Base-by-base conservation (phyloP, 2,113 vertebrate genomes). In the Callospermophilus lateralis region DNA sequence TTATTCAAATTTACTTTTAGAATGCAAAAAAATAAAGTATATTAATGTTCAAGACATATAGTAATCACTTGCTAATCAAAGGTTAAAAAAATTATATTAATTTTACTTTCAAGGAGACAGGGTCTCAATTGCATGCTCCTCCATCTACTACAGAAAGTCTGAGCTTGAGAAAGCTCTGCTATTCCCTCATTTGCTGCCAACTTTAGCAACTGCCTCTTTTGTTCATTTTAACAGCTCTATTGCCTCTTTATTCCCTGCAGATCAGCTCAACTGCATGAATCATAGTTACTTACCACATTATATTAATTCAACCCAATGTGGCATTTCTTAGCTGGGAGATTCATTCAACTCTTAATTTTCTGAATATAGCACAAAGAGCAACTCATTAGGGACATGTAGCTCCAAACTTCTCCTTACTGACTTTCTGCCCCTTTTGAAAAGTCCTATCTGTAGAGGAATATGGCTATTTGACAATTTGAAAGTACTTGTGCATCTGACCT, bases 261-360 rank as follows among this genome's bases (percentile, higher is more conserved):
- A 63, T 67, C 34, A 51, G 4, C 11, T 51, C 74, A 91, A 9
- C 22, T 26, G 24, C 42, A 53, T 76, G 70, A 88, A 65, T 97
- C 91, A 95, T 22, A 48, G 58, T 53, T 74, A 19, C 37, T 94
- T 65, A 37, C 53, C 79, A 90, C 42, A 37, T 95, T 96, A 89
- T 90, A 93, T 67, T 87, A 93, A 84, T 96, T 87, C 95, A 30
- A 73, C 32, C 74, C 80, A 65, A 89, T 32, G 48, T 94, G 30
- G 22, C 83, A 65, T 89, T 94, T 84, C 83, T 96, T 26, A 42
- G 67, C 17, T 58, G 9, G 51, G 3, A 45, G 17, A 61, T 72
- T 92, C 70, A 80, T 83, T 95, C 58, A 73, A 90, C 19, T 96
- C 89, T 84, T 80, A 55, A 87, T 92, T 93, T 90, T 93, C 84